Base-by-base conservation (phyloP, 2,797 vertebrate species). In the Peromyscus melanophrys region DNA sequence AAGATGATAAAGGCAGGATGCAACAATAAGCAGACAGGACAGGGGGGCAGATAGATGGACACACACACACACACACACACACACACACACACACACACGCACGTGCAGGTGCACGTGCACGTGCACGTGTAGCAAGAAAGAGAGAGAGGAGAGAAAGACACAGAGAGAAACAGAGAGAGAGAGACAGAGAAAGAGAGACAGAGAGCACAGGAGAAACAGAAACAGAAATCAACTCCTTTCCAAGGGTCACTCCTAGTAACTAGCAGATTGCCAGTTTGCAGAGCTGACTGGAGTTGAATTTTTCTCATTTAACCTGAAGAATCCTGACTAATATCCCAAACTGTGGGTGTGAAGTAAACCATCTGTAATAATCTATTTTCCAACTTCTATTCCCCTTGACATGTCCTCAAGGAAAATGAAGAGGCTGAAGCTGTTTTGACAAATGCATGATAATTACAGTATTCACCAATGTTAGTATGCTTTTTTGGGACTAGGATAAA, bases 341-440 rank as follows among this genome's bases (percentile, higher is more conserved):
- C 65, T 92, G 43, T 91, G 67, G 31, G 25, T 84, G 57, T 40
- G 94, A 80, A 89, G 19, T 82, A 96, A 95, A 95, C 73, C 88
- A 80, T 93, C 52, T 77, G 21, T 75, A 84, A 76, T 61, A 93
- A 90, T 77, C n/a, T 84, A 59, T 92, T 94, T 92, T 73, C 52
- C 14, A 92, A 34, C 52, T 96, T 87, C 34, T 57, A 77, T 59
- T 90, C 19, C 12, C 55, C 23, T 88, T 94, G 90, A 67, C 73
- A 88, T 95, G 37, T 95, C 31, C 84, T 49, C 92, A 93, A 31
- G 69, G 89, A 94, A 31, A 61, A 71, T 19, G 31, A n/a, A 91
- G 83, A 84, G 63, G 23, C 49, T 94, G 55, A 88, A 83, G 23
- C 34, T 40, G 69, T 85, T 96, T 92, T 75, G 78, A 69, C 14